Conservation (phyloP, 2,113 vertebrate species). For the Lanius collurio region DNA sequence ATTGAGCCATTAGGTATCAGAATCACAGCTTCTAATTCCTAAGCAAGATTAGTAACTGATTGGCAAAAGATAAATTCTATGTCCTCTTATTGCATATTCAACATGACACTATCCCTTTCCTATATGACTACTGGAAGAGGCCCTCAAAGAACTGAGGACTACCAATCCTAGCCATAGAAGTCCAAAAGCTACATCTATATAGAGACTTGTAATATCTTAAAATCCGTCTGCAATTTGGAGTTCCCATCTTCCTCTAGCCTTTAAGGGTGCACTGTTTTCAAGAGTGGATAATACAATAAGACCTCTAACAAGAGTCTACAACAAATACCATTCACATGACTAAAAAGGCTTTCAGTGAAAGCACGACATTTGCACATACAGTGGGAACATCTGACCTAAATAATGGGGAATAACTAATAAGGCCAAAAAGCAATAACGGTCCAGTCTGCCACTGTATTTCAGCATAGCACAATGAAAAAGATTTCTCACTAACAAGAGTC, state of each 20-base stretch:
- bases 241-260: neutral
- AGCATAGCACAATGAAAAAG: neutral
- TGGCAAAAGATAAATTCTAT: neutral
- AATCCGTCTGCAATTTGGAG: neutral
- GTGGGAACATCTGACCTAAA: neutral
- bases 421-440: neutral
- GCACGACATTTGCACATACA: neutral
- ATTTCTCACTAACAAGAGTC: neutral
- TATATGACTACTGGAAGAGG: neutral
- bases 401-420: neutral
- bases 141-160: neutral
- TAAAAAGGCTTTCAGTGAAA: neutral
- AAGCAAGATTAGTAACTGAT: fast-evolving
- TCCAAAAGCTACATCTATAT: neutral
- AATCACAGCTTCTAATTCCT: neutral
- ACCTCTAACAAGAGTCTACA: neutral
- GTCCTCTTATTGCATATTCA: neutral
- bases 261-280: neutral
- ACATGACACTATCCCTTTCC: neutral
- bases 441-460: neutral
- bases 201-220: neutral
- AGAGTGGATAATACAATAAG: neutral
- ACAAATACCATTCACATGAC: neutral
- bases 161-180: neutral
- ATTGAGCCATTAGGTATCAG: neutral